These are phyloP conservation scores for Melanitta fusca DNA, from an alignment of 2,797 vertebrate species.

Conservation along the genomic window DNA sequence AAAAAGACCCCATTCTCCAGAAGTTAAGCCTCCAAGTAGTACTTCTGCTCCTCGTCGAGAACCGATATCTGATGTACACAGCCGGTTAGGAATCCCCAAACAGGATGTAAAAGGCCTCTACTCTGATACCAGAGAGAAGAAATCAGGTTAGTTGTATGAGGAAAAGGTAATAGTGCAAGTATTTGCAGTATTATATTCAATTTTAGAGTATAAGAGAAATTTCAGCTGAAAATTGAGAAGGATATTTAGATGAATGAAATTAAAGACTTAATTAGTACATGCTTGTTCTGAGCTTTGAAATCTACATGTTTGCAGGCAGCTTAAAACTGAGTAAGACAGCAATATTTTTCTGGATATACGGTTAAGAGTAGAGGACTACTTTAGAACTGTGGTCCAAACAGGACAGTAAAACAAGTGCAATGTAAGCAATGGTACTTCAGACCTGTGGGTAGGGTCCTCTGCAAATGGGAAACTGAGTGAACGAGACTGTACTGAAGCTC, in stretches of 20 bases:
- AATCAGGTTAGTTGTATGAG: conserved; percentile 82
- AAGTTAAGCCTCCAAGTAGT: conserved; percentile 80
- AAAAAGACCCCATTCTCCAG: conserved; percentile 91
- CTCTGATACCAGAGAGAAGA: conserved; percentile 89
- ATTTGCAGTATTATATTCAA: background rate
- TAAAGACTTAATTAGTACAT: background rate
- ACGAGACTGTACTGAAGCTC: background rate
- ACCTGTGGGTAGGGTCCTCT: background rate
- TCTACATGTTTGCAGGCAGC: rapidly evolving
- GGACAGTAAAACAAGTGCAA: background rate
- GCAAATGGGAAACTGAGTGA: background rate
- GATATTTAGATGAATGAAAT: background rate
- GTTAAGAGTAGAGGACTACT: background rate
- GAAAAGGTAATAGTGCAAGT: background rate
- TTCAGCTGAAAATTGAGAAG: background rate
- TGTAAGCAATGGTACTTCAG: background rate
- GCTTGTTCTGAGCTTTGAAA: background rate
- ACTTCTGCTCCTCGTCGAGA: conserved; percentile 83
- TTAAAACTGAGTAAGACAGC: background rate
- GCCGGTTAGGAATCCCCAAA: conserved; percentile 89
- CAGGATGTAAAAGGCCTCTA: conserved; percentile 84
- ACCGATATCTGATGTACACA: conserved; percentile 90
- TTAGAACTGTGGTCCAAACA: background rate
- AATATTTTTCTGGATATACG: background rate
- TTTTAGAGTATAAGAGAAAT: background rate